Conservation (phyloP, 2,113 vertebrate species). For the Bagarius yarrelli region DNA sequence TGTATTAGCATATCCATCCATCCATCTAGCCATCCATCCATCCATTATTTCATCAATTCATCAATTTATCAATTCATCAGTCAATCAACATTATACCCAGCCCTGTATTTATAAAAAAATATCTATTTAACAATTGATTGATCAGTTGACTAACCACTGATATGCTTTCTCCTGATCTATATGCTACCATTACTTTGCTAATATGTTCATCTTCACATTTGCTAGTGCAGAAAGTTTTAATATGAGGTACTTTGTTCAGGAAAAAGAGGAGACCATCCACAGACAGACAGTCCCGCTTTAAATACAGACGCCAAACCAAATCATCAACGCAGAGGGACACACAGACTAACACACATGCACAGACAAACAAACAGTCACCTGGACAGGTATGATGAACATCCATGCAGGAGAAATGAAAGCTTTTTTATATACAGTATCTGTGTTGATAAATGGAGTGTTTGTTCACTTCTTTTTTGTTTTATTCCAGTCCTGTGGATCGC, state of each 20-base stretch:
- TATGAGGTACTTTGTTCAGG: conserved; percentile 50
- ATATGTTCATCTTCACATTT: background rate
- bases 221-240: background rate
- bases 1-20: background rate
- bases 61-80: background rate
- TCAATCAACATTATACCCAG: too few relatives aligned
- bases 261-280: conserved; percentile 52
- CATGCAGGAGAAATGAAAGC: background rate
- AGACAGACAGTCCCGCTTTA: conserved; percentile 50
- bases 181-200: background rate
- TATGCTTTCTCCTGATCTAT: background rate
- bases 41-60: background rate
- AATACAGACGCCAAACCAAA: conserved; percentile 47
- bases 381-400: conserved; percentile 34
- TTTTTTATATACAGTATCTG: background rate
- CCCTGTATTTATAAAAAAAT: too few relatives aligned
- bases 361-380: conserved; percentile 27
- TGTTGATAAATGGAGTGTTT: background rate
- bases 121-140: background rate
- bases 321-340: conserved; percentile 51
- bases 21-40: background rate
- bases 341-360: conserved; percentile 42
- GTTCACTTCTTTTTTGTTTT: background rate
- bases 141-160: background rate
- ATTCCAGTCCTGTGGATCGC: conserved; percentile 59